Conservation (phyloP, 1,140 invertebrate species). For the Chrysopa pallens region DNA sequence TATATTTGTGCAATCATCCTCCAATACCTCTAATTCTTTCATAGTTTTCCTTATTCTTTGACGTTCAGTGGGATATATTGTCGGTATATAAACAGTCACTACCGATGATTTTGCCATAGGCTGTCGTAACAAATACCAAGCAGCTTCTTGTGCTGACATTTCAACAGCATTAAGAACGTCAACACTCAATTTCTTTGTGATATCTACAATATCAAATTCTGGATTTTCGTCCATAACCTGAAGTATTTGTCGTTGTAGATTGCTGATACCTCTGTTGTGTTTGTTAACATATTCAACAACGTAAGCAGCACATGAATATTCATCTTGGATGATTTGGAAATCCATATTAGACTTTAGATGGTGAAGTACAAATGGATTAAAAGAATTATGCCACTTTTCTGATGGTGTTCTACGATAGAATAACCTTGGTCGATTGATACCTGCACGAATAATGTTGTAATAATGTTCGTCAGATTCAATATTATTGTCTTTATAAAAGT, state of each 20-base stretch:
- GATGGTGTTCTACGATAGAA: no score
- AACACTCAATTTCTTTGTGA: slow-evolving; percentile 13
- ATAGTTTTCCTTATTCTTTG: slow-evolving; percentile 12
- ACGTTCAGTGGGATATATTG: slow-evolving; percentile 18
- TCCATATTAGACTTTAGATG: slow-evolving; percentile 6
- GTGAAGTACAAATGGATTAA: no score
- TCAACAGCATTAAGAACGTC: slow-evolving; percentile 11
- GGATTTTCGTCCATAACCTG: slow-evolving; percentile 19
- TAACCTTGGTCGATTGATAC: no score
- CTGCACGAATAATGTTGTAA: no score
- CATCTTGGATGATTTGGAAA: slow-evolving; percentile 23
- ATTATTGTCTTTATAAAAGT: no score
- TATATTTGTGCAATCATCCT: slow-evolving; percentile 10
- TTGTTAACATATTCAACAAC: slow-evolving; percentile 22
- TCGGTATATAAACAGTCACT: slow-evolving; percentile 14
- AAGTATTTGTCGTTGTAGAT: slow-evolving; percentile 10
- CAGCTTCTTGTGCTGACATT: slow-evolving; percentile 15
- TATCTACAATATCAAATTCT: slow-evolving; percentile 17
- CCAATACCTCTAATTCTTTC: slow-evolving; percentile 9
- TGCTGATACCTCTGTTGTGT: slow-evolving; percentile 19
- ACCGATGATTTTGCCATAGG: slow-evolving; percentile 13
- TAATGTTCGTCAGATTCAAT: no score
- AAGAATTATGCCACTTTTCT: no score
- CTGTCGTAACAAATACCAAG: slow-evolving; percentile 14
- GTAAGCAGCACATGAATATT: slow-evolving; percentile 16